These are phyloP conservation scores for Choristoneura fumiferana DNA, from an alignment of 1,140 invertebrate species.

Conservation along the genomic window DNA sequence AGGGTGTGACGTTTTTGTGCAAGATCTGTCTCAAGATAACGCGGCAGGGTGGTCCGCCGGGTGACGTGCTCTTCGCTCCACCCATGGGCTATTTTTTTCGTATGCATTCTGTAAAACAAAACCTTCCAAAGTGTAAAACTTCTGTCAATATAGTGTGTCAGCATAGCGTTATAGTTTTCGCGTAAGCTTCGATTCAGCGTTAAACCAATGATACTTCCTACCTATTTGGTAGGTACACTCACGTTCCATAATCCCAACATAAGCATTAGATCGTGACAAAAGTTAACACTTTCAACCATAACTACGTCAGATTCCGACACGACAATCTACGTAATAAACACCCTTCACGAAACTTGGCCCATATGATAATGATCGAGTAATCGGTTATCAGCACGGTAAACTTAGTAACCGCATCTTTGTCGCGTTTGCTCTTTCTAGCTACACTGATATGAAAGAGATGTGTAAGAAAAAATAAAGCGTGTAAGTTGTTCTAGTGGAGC, in stretches of 20 bases:
- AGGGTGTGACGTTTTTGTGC: constrained; percentile 56
- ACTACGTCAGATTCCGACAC: constrained; percentile 47
- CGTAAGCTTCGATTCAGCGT: too few species aligned
- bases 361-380: constrained; percentile 30
- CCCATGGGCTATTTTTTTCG: neutral
- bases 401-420: neutral
- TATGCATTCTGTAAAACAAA: neutral
- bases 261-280: constrained; percentile 38
- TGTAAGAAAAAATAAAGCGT: constrained; percentile 21
- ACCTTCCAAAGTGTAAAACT: too few species aligned
- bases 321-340: constrained; percentile 45
- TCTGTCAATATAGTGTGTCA: too few species aligned
- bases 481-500: constrained; percentile 40
- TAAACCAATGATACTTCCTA: too few species aligned
- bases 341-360: constrained; percentile 38
- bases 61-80: constrained; percentile 11
- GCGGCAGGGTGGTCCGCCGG: constrained; percentile 49
- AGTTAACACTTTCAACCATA: constrained; percentile 40
- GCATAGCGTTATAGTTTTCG: too few species aligned
- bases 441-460: neutral
- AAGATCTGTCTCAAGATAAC: constrained; percentile 51
- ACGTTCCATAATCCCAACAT: neutral
- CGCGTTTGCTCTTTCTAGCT: neutral
- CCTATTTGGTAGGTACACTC: too few species aligned
- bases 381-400: neutral